Evolutionary conservation across 2,113 vertebrate genomes (phyloP).

Genomic region (Sialia sialis): DNA sequence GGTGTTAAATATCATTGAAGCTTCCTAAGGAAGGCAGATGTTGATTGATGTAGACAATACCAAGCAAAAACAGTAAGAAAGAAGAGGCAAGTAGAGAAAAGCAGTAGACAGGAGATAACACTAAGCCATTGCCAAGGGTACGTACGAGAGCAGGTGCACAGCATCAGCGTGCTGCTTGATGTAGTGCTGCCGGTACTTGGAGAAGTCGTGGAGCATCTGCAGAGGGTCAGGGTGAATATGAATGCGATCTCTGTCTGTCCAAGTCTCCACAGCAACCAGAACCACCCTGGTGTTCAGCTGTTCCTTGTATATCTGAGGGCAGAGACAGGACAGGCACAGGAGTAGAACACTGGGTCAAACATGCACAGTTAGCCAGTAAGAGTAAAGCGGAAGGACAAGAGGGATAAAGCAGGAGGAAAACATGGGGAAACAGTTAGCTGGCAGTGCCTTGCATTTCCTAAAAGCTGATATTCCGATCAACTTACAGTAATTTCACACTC

Average conservation of each 20-base stretch:
- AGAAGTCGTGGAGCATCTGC: conserved; percentile 91
- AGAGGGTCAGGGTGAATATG: conserved; percentile 85
- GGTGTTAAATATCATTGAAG: neutral
- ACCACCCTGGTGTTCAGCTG: conserved; percentile 96
- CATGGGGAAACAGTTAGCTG: conserved; percentile 64
- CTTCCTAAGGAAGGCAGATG: neutral
- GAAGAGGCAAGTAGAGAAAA: neutral
- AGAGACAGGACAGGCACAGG: conserved; percentile 78
- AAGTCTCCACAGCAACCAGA: conserved; percentile 93
- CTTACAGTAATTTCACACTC: too few relatives aligned
- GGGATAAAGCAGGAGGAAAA: conserved; percentile 72
- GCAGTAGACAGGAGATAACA: neutral
- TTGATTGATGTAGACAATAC: neutral
- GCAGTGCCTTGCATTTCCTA: neutral
- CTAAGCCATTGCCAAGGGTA: neutral
- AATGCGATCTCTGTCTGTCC: conserved; percentile 92
- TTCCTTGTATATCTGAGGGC: conserved; percentile 92
- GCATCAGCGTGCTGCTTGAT: conserved; percentile 89
- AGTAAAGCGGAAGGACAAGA: conserved; percentile 67
- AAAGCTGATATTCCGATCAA: neutral
- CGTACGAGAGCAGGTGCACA: conserved; percentile 95
- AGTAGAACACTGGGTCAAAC: conserved; percentile 80
- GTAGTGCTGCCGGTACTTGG: conserved; percentile 90
- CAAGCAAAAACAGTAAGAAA: neutral
- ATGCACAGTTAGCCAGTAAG: conserved; percentile 69